Base-by-base conservation (phyloP, 1,140 invertebrate genomes). In the Mamestra configurata region DNA sequence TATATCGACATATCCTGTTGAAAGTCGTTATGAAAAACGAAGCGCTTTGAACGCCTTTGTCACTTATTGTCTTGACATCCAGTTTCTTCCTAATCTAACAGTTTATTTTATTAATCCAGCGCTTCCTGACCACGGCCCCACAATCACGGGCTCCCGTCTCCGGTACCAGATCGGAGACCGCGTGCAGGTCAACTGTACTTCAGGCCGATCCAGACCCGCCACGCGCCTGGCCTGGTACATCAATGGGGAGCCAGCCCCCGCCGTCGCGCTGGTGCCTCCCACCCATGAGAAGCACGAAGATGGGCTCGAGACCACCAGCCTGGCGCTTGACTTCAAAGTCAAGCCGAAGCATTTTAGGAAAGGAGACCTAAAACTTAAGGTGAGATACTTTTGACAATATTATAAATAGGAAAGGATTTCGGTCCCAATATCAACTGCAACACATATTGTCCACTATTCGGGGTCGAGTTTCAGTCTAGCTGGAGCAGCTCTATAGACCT, bases 161-260 rank as follows among this genome's bases (percentile, higher is more conserved):
- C 96, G 97, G 46, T 98, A 98, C 94, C 97, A 98, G 85, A 96
- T 97, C 15, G 98, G 97, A 3, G 98, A 98, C 85, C 95, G 96
- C 10, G 97, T 98, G 13, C 96, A 97, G 22, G 97, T 98, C 15
- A 98, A 98, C 91, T 98, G 98, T 92, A 98, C 98, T 13, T 98
- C 98, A 13, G 97, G 97, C 13, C 95, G 96, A 82, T 98, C 98
- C 11, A 97, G 98, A 86, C 98, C 98, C 0, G 97, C 97, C 0
- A 98, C 98, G 11, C 96, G 97, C 80, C 96, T 98, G 35, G 96
- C 96, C 49, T 98, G 98, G 98, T 98, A 97, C 91, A 97, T 98
- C 88, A 99, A 99, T 88, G 97, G 97, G 43, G 97, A 98, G 85
- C 96, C 97, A 85, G 97, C 97, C 86, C 96, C 96, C 82, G 70